Evolutionary conservation across 2,888 invertebrate genomes (phyloP), one percentile per base, ranked within the genome.

Genomic region (Drosophila barbarae): DNA sequence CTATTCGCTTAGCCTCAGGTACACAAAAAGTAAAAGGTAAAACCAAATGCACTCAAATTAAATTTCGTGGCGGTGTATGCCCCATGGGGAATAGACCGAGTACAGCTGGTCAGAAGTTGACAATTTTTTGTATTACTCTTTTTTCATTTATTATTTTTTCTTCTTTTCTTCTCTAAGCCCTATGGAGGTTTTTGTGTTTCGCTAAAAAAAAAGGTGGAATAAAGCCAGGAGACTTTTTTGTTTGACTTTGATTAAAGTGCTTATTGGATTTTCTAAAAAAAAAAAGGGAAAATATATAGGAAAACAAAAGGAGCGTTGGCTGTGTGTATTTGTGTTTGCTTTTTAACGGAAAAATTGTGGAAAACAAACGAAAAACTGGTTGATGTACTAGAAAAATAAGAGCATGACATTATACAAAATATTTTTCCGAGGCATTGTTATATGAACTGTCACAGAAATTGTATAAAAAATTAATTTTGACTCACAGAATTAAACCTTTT

Each of bases 201-300:
- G 44, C 51, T 30, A 39, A 50, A 39, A 42, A 42, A 42, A 28
- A 15, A 83, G 69, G 76, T 69, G 54, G 77, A 67, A 75, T 71
- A 74, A 77, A 65, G 57, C 49, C 57, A 50, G 15, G 13, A 58
- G 57, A 55, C 39, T 34, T 39, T 61, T 56, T 47, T 34, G 34
- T 46, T 54, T 60, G 66, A 53, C 53, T 65, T 63, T 58, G 68
- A 75, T 61, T 69, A 60, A 65, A 77, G 68, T 75, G 72, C 78
- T 83, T 75, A 71, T 77, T 75, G 77, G 75, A 75, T 78, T 74
- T 72, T 49, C 30, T 32, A 13, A 42, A 61, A 61, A 35, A n/a
- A 32, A 18, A 18, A 18, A 26, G 7, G 7, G 26, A 26, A 18
- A 12, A 23, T 7, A 18, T 13, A 12, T n/a, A 21, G 50, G 15